phyloP scores from a whole-genome alignment of 2,797 vertebrate genomes.

The Alfaro cultratus region DNA sequence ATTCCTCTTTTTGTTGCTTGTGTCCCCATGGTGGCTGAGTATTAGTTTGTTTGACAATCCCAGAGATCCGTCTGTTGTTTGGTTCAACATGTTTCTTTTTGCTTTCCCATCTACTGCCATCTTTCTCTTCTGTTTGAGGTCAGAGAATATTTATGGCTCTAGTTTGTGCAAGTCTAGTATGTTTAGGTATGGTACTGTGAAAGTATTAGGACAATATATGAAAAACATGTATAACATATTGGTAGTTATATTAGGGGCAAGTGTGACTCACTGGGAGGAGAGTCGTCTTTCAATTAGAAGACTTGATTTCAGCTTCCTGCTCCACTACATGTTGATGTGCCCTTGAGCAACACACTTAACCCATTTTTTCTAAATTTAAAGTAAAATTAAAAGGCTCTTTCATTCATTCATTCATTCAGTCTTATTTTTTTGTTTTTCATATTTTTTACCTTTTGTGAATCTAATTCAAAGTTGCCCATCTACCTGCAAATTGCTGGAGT shows the following conservation, averaged over 20 bases:
- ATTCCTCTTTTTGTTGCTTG: slow-evolving; percentile 83
- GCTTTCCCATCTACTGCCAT: slow-evolving; percentile 6
- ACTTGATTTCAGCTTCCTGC: background rate
- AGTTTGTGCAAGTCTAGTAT: slow-evolving; percentile 5
- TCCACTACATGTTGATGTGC: background rate
- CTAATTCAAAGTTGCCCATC: background rate
- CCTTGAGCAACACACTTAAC: background rate
- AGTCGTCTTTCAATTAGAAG: background rate
- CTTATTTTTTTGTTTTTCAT: background rate
- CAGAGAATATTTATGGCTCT: slow-evolving; percentile 26
- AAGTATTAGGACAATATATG: background rate
- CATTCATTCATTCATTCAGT: background rate
- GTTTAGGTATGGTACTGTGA: background rate
- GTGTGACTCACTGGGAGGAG: background rate
- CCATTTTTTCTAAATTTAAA: background rate
- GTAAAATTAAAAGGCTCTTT: background rate
- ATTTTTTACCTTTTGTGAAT: background rate
- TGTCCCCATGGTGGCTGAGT: slow-evolving; percentile 88
- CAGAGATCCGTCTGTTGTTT: slow-evolving; percentile 80
- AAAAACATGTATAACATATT: background rate
- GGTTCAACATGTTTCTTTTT: slow-evolving; percentile 36
- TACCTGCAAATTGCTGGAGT: background rate
- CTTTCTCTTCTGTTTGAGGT: slow-evolving; percentile 29
- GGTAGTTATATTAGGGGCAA: background rate
- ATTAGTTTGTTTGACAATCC: slow-evolving; percentile 95